Percentiles rank a stretch among this genome's conserved stretches.
phyloP scores from a whole-genome alignment of 1,140 invertebrate species.

The Drosophila albomicans region DNA sequence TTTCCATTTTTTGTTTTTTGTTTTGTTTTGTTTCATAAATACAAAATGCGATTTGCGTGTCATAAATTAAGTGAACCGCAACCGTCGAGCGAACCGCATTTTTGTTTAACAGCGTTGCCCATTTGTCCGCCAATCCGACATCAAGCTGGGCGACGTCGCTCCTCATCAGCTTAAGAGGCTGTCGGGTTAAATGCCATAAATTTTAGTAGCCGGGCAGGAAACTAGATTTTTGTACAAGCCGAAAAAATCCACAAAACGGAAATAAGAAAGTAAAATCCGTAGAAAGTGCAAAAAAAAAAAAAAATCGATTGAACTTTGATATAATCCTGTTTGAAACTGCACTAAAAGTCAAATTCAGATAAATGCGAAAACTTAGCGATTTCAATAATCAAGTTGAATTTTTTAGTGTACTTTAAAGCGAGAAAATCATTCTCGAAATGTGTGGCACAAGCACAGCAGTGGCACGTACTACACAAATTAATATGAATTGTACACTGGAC shows the following conservation, averaged over 20 bases:
- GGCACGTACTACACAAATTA: slow-evolving; percentile 67
- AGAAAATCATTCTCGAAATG: background rate
- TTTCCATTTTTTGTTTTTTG: slow-evolving; percentile 15
- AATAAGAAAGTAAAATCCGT: background rate
- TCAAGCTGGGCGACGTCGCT: background rate
- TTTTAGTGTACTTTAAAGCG: background rate
- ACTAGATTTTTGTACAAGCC: background rate
- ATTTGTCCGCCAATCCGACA: slow-evolving; percentile 18
- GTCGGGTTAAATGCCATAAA: slow-evolving; percentile 10
- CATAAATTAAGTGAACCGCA: slow-evolving; percentile 69
- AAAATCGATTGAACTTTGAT: background rate
- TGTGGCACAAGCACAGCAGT: slow-evolving; percentile 12
- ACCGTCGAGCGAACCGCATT: slow-evolving; percentile 23
- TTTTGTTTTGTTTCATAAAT: slow-evolving; percentile 30
- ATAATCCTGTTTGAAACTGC: too few species aligned
- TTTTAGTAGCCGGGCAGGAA: slow-evolving; percentile 19
- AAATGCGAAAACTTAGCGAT: too few species aligned
- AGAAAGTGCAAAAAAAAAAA: background rate
- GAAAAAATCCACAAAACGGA: background rate
- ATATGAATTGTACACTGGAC: slow-evolving; percentile 57
- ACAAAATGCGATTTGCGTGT: slow-evolving; percentile 33
- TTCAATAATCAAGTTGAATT: too few species aligned
- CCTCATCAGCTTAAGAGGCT: slow-evolving; percentile 12
- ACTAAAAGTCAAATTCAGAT: too few species aligned
- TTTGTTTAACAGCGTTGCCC: background rate